Evolutionary conservation across 2,113 vertebrate genomes (phyloP), one percentile per base, ranked within the genome.

Genomic region (Merops nubicus): DNA sequence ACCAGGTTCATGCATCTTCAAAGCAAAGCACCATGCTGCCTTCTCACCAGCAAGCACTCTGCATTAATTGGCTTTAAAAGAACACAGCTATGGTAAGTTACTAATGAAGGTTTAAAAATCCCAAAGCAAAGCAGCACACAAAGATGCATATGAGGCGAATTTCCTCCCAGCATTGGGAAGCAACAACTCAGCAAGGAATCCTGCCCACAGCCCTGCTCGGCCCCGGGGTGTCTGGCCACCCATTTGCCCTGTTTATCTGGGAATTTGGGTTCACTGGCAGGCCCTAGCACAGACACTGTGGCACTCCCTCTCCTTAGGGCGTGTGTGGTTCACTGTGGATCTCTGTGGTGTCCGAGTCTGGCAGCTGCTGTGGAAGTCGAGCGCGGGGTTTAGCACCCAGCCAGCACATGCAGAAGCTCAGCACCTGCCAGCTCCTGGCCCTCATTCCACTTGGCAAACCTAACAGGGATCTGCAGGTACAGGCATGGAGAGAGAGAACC

Each of bases 291-390:
- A 15, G 40, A 8, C 38, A 5, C 31, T 1, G 10, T 31, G 53
- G 43, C 20, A 3, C 10, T 64, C 48, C 47, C n/a, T 36, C 15
- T 36, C 77, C 43, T 42, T 5, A 1, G 4, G 10, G 23, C 1
- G 1, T 14, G 60, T 4, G 0, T 22, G 18, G 33, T 4, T 50
- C 73, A 2, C 64, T 8, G 22, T 7, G 62, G 19, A 10, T 38
- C 36, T 34, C 29, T 56, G 22, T 31, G 15, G 53, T 0, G 2
- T 12, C 21, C 0, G 1, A 29, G 29, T 16, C 79, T 74, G 60
- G 5, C 56, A 56, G 95, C 59, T 10, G 6, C 16, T 29, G 38
- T 3, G 33, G 70, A 23, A 36, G 23, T 4, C 3, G 1, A 60
- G 63, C 21, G 6, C 4, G 2, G 26, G 33, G 12, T 38, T 74